Evolutionary conservation across 2,888 invertebrate genomes (phyloP).

Genomic region (Pheosia gnoma): DNA sequence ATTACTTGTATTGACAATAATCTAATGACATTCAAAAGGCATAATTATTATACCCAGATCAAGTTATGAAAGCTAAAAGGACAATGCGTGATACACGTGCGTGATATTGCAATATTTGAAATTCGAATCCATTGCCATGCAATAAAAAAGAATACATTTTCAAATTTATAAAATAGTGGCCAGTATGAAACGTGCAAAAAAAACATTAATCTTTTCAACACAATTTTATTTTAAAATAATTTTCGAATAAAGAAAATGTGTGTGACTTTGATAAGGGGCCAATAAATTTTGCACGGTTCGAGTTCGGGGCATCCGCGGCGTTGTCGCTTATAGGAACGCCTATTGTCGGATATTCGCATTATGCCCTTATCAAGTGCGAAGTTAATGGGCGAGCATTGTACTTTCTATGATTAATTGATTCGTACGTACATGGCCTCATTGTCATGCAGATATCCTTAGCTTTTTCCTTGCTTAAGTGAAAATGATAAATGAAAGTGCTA

Average conservation of each 20-base stretch:
- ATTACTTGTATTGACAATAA: too few species aligned
- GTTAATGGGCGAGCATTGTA: conserved; percentile 82
- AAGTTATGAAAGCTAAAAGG: too few species aligned
- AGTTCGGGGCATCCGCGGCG: conserved; percentile 61
- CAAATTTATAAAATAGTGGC: too few species aligned
- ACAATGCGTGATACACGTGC: too few species aligned
- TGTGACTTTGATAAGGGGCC: conserved; percentile 70
- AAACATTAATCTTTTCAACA: background rate
- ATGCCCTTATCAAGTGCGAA: conserved; percentile 82
- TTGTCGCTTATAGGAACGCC: conserved; percentile 68
- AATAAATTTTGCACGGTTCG: conserved; percentile 68
- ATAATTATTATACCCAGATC: too few species aligned
- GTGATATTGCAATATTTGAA: too few species aligned
- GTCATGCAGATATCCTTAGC: conserved; percentile 79
- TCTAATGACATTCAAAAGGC: too few species aligned
- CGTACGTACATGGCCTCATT: conserved; percentile 71
- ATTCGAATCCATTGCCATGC: too few species aligned
- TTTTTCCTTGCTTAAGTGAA: conserved; percentile 69
- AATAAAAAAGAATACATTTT: too few species aligned
- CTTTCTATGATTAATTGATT: conserved; percentile 81
- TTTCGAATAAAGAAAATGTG: conserved; percentile 56
- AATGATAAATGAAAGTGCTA: conserved; percentile 64
- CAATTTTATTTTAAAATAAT: conserved; percentile 16
- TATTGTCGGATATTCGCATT: conserved; percentile 76
- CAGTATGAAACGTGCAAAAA: too few species aligned